Base-by-base conservation (phyloP, 1,140 invertebrate species). In the Battus philenor region DNA sequence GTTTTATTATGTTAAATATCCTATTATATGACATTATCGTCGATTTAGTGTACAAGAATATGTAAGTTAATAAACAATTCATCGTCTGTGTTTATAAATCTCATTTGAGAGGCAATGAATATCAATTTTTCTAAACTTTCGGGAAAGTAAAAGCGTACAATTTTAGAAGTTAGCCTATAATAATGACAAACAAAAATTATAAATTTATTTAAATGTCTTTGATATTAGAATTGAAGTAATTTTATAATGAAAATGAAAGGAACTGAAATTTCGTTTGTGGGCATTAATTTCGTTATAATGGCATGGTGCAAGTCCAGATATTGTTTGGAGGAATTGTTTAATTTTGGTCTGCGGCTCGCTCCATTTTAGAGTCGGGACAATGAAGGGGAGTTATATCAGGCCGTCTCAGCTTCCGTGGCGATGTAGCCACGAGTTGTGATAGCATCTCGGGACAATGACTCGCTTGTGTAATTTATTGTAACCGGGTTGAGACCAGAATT, bases 181-280 rank as follows among this genome's bases (percentile, higher is more conserved):
- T n/a, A n/a, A n/a, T n/a, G n/a, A n/a, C n/a, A n/a, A n/a, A n/a
- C n/a, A n/a, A n/a, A n/a, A n/a, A n/a, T n/a, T n/a, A n/a, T n/a
- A n/a, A n/a, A n/a, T n/a, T n/a, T n/a, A n/a, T n/a, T n/a, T n/a
- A n/a, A n/a, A n/a, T n/a, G n/a, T n/a, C n/a, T n/a, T 8, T 17
- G 15, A 33, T 16, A 17, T 9, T 33, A 16, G 31, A 33, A 33
- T 16, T 36, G 18, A 36, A 36, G 17, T 36, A 36, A 36, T 36
- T 36, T 36, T 9, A 36, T 20, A 18, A 36, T 36, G 18, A 36
- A 36, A 36, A 36, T 36, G 18, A 36, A 36, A 20, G 16, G 33
- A 36, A 36, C 17, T 18, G 11, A 10, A 36, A 33, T 33, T 16
- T 29, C 26, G 9, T 29, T 17, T 36, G 10, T 36, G 16, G 15